Evolutionary conservation across 2,797 vertebrate genomes (phyloP).

Genomic region (Carapus acus): DNA sequence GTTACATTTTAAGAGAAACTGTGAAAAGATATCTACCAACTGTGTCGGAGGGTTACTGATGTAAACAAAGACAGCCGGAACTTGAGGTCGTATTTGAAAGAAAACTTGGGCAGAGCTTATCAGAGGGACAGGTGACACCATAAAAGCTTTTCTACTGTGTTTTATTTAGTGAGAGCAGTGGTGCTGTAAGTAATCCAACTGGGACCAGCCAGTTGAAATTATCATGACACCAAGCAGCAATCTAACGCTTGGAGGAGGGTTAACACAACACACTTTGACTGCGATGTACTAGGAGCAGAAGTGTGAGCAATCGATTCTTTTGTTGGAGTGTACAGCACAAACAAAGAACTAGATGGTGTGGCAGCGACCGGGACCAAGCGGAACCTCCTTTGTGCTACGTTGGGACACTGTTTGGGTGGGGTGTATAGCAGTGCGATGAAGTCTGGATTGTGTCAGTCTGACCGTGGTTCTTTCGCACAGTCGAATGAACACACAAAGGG

Average conservation of each 20-base stretch:
- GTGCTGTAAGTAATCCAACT: neutral
- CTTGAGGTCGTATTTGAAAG: no score
- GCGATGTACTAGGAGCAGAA: neutral
- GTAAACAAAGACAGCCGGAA: no score
- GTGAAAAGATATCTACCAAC: no score
- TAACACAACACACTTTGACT: no score
- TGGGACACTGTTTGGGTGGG: neutral
- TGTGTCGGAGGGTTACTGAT: no score
- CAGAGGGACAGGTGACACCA: no score
- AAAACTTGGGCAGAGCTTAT: no score
- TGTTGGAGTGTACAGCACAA: no score
- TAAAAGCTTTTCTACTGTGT: neutral
- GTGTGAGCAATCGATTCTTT: neutral
- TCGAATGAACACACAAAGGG: neutral
- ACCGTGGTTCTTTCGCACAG: constrained; percentile 1
- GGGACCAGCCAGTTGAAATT: neutral
- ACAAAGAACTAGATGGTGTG: neutral
- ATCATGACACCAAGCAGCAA: neutral
- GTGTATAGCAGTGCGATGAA: neutral
- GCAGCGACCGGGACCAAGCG: no score
- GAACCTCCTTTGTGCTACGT: no score
- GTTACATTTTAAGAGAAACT: no score
- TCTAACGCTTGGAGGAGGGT: no score
- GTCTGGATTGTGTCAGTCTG: neutral
- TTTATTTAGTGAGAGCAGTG: neutral